Percentiles rank a stretch among this genome's conserved stretches.
Conservation (phyloP, 2,888 invertebrate species). For the Acrocera orbiculus region DNA sequence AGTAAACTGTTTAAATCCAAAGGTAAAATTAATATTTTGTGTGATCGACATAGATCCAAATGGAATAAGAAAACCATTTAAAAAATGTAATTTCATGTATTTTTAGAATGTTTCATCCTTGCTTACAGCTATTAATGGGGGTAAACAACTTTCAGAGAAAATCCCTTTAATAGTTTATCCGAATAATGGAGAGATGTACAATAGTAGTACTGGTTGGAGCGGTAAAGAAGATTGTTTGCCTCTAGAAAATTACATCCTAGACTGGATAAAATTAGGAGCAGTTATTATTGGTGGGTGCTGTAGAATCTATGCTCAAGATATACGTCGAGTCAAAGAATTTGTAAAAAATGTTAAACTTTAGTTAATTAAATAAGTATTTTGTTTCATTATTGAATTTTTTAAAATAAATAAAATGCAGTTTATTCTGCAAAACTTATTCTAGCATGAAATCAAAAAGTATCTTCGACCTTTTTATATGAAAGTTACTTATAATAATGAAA, state of each 20-base stretch:
- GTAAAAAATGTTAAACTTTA: too few relatives aligned
- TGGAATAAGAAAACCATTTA: neutral
- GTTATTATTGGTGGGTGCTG: constrained; percentile 86
- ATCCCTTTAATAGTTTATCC: constrained; percentile 79
- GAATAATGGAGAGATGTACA: constrained; percentile 53
- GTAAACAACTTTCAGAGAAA: constrained; percentile 26
- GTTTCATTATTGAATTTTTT: too few relatives aligned
- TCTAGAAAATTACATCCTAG: constrained; percentile 51
- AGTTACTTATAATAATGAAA: too few relatives aligned
- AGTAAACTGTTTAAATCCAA: constrained; percentile 68
- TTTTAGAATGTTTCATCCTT: constrained; percentile 39
- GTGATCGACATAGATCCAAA: too few relatives aligned
- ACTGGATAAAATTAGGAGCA: constrained; percentile 69
- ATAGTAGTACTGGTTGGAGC: constrained; percentile 37
- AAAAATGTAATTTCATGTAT: too few relatives aligned
- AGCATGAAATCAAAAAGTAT: too few relatives aligned
- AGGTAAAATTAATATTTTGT: constrained; percentile 13
- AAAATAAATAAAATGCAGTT: too few relatives aligned
- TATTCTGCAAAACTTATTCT: too few relatives aligned
- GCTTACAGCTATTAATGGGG: constrained; percentile 38
- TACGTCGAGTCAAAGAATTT: constrained; percentile 46
- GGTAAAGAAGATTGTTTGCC: constrained; percentile 51
- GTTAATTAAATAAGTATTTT: too few relatives aligned
- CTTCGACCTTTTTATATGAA: too few relatives aligned
- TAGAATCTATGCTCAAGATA: constrained; percentile 65